Base-by-base conservation (phyloP, 2,113 vertebrate species). In the Stercorarius parasiticus region DNA sequence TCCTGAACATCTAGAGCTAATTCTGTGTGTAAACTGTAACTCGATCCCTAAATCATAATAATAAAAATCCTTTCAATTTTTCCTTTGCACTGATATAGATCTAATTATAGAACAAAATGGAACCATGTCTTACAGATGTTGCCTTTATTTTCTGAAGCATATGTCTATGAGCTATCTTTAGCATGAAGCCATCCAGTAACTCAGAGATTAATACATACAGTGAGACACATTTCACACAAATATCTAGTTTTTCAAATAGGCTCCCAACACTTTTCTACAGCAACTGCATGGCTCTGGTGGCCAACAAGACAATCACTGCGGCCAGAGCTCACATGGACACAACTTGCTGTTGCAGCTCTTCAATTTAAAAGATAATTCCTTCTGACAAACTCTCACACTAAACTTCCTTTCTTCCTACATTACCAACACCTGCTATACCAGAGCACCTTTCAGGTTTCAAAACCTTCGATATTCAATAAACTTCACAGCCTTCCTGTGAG, bases 231-330 rank as follows among this genome's bases (percentile, higher is more conserved):
- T 67, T 81, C 65, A 84, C 32, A 50, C 15, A 49, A 86, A 40
- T 19, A 34, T 5, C 30, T 70, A 22, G 9, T n/a, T 55, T 86
- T 79, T 42, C 36, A 64, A 79, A 19, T 34, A 82, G 20, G 25
- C 26, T 64, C 56, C 40, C 29, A 89, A 19, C 8, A 26, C 59
- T 55, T 56, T 56, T 69, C 59, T 62, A 20, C 30, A 61, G 34
- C n/a, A 62, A 32, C 15, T n/a, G 20, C 30, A 25, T 14, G 7
- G 45, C 38, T 73, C 80, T 53, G 59, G 32, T 50, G 38, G 13
- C 43, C 38, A 64, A 3, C 14, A 42, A 85, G 4, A 25, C 7
- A 58, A 59, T 17, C 25, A 14, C 25, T 0, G 1, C 6, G 9
- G 19, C 29, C 45, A 61, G 36, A 62, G 47, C 17, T 49, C 50